Conservation (phyloP, 2,797 vertebrate genomes). For the Helicolenus hilgendorfi region DNA sequence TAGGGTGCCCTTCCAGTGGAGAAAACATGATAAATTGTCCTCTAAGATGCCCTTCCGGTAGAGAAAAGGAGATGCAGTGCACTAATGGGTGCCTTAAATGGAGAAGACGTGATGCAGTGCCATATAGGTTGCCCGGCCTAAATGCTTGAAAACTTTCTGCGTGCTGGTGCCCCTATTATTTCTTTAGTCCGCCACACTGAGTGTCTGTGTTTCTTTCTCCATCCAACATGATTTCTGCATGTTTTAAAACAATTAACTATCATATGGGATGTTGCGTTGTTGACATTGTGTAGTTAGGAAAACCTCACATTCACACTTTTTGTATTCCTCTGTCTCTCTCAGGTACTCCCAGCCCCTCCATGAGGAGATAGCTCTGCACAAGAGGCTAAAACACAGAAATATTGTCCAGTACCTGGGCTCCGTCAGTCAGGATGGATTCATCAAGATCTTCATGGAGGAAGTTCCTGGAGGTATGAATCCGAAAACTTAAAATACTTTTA, state of each 20-base stretch:
- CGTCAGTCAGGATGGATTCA: constrained; percentile 93
- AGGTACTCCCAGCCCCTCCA: constrained; percentile 96
- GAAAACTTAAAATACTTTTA: not conserved
- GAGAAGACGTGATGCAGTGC: not conserved
- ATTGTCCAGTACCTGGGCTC: constrained; percentile 96
- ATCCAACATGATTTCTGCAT: not conserved
- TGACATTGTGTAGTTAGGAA: not conserved
- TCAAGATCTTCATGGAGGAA: constrained; percentile 98
- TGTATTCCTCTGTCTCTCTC: not conserved
- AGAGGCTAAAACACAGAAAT: constrained; percentile 94
- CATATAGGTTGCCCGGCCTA: not conserved
- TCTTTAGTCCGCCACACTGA: too few species aligned
- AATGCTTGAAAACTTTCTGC: not conserved
- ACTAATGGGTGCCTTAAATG: not conserved
- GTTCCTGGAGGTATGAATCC: constrained; percentile 93
- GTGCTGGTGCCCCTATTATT: too few species aligned
- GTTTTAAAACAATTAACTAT: not conserved
- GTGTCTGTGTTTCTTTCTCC: not conserved
- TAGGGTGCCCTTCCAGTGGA: too few species aligned
- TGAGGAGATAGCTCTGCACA: constrained; percentile 95
- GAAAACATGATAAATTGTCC: too few species aligned
- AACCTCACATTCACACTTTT: not conserved
- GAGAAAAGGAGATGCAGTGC: not conserved
- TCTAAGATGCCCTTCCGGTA: too few species aligned
- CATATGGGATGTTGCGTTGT: not conserved